phyloP scores from a whole-genome alignment of 2,113 vertebrate genomes.

The Brachypteracias leptosomus region DNA sequence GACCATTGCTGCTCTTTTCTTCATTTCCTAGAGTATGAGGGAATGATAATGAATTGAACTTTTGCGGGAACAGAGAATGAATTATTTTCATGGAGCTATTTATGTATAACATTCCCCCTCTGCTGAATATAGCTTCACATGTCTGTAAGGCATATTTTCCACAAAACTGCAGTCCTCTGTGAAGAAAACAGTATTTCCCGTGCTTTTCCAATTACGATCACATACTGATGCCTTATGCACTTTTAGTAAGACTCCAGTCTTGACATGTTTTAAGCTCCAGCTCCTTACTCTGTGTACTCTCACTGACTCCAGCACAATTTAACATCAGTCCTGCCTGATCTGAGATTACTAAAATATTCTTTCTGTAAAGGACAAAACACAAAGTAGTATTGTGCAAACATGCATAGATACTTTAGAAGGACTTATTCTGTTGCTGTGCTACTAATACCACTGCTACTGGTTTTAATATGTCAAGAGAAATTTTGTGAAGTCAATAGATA shows the following conservation, averaged over 20 bases:
- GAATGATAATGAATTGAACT: background rate
- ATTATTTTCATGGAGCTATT: background rate
- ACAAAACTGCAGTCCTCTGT: background rate
- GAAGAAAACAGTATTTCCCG: background rate
- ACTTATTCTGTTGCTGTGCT: background rate
- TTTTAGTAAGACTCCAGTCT: background rate
- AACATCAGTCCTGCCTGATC: background rate
- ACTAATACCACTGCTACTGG: background rate
- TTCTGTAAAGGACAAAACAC: background rate
- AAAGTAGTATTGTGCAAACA: background rate
- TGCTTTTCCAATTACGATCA: background rate
- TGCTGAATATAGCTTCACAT: background rate
- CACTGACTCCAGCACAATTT: background rate
- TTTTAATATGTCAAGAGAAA: background rate
- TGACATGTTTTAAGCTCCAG: background rate
- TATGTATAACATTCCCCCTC: background rate
- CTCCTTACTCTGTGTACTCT: background rate
- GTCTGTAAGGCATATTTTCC: background rate
- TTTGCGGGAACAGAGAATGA: background rate
- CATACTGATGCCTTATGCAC: background rate
- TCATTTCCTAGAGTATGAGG: background rate
- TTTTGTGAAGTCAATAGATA: background rate
- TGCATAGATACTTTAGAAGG: background rate
- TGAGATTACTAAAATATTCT: background rate
- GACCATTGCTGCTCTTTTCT: background rate